A percentile compares a stretch with the other conserved stretches of the same genome.
These are phyloP conservation scores for Anastrepha ludens DNA, from an alignment of 1,140 invertebrate genomes.

Conservation along the genomic window DNA sequence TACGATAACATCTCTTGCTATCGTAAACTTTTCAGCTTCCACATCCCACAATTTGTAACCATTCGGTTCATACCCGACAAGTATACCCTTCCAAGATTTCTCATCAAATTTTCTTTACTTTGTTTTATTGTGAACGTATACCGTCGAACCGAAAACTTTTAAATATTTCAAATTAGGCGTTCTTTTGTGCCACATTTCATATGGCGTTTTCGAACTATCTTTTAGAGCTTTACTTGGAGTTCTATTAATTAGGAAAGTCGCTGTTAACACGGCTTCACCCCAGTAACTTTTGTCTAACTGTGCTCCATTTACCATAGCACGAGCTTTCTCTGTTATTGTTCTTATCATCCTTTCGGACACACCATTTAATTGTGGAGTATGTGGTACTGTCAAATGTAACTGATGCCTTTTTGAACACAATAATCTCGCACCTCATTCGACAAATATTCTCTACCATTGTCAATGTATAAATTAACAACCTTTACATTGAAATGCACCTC, in stretches of 20 bases:
- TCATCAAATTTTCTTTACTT: constrained; percentile 73
- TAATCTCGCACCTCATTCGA: constrained; percentile 66
- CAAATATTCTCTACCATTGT: background rate
- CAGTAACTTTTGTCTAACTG: background rate
- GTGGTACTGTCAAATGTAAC: constrained; percentile 58
- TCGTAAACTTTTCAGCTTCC: constrained; percentile 62
- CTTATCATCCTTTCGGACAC: constrained; percentile 66
- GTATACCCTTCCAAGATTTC: constrained; percentile 71
- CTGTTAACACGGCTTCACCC: constrained; percentile 56
- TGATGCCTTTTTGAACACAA: constrained; percentile 74
- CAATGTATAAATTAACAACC: too few relatives aligned
- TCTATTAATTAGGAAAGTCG: constrained; percentile 74
- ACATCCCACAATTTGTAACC: constrained; percentile 73
- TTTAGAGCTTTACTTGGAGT: constrained; percentile 71
- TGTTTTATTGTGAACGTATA: constrained; percentile 65
- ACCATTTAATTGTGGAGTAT: too few relatives aligned
- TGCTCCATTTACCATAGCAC: constrained; percentile 69
- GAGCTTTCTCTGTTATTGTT: constrained; percentile 73
- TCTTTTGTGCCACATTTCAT: constrained; percentile 74
- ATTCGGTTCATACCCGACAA: constrained; percentile 62
- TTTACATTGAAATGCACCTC: too few relatives aligned
- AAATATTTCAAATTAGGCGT: constrained; percentile 75
- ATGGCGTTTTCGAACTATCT: constrained; percentile 57
- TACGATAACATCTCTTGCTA: too few relatives aligned
- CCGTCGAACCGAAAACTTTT: constrained; percentile 73